Evolutionary conservation across 2,888 invertebrate genomes (phyloP), one percentile per base, ranked within the genome.

Genomic region (Fragum whitleyi): DNA sequence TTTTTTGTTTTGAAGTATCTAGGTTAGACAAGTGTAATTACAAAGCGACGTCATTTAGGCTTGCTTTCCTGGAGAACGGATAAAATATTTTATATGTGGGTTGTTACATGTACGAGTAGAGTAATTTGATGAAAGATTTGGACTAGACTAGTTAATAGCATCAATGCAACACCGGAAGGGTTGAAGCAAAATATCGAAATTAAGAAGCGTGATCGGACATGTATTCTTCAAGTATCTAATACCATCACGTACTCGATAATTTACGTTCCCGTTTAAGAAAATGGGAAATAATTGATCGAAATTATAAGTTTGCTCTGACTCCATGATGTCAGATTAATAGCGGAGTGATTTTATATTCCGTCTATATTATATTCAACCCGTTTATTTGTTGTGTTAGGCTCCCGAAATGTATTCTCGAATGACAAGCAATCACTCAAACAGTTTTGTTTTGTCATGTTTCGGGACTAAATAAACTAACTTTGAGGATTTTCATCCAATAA

Each of bases 291-390:
- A 47, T n/a, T 47, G 47, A 47, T 47, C 19, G 14, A 47, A 47
- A 47, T 47, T 47, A 47, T 47, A 19, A 47, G 47, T 47, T 47
- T 14, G n/a, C n/a, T 47, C 7, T 47, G 47, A 47, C 47, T 47
- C n/a, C 47, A 3, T 16, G 19, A 47, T 47, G 47, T 47, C 47
- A 47, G 47, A 47, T 47, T 47, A n/a, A 47, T 47, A 47, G 47
- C n/a, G 14, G 47, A 47, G 47, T 47, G 14, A 47, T 47, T 47
- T 47, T 47, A 14, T 47, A 47, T 47, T 47, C 47, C 47, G n/a
- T n/a, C 47, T 19, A n/a, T 47, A n/a, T 47, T 47, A 47, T 47
- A 47, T 47, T 47, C 47, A 47, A n/a, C 47, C 47, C 47, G 47
- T 47, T 47, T 47, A 47, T 47, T 47, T 47, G 47, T 47, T 47